Evolutionary conservation across 2,888 invertebrate species (phyloP).

Genomic region (Thera britannica): DNA sequence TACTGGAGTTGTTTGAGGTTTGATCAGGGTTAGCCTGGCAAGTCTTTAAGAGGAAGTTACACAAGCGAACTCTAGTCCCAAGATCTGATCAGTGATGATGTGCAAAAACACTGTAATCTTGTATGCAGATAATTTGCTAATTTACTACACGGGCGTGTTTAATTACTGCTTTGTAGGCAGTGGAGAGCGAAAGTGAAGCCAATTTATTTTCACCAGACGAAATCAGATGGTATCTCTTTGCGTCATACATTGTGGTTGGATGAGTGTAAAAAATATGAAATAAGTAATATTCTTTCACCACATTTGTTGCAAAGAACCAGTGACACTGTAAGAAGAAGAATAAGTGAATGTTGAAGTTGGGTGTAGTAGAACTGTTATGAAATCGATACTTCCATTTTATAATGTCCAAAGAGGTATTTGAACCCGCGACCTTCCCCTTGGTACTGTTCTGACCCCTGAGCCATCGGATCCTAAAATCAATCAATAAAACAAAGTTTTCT

Average conservation of each 20-base stretch:
- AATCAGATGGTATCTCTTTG: slow-evolving; percentile 32
- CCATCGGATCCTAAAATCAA: too few relatives aligned
- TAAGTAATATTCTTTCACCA: too few relatives aligned
- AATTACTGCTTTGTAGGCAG: slow-evolving; percentile 26
- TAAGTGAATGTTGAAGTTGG: neutral
- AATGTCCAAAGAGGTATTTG: too few relatives aligned
- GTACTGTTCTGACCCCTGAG: too few relatives aligned
- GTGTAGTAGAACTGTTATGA: neutral
- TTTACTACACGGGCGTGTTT: slow-evolving; percentile 24
- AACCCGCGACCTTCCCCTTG: too few relatives aligned
- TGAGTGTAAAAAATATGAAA: slow-evolving; percentile 10
- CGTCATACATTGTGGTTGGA: slow-evolving; percentile 19
- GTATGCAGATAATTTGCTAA: slow-evolving; percentile 24
- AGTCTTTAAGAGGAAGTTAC: slow-evolving; percentile 5
- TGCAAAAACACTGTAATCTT: slow-evolving; percentile 21
- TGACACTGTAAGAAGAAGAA: neutral
- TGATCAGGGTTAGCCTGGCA: too few relatives aligned
- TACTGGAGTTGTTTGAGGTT: neutral
- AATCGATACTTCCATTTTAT: neutral
- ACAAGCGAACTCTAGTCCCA: slow-evolving; percentile 12
- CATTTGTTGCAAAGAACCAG: too few relatives aligned
- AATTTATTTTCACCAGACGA: slow-evolving; percentile 26
- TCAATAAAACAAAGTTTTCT: too few relatives aligned
- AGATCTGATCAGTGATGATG: slow-evolving; percentile 25
- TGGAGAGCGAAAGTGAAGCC: slow-evolving; percentile 30